These are phyloP conservation scores for Thaumatotibia leucotreta DNA, from an alignment of 1,140 invertebrate species.

Conservation along the genomic window DNA sequence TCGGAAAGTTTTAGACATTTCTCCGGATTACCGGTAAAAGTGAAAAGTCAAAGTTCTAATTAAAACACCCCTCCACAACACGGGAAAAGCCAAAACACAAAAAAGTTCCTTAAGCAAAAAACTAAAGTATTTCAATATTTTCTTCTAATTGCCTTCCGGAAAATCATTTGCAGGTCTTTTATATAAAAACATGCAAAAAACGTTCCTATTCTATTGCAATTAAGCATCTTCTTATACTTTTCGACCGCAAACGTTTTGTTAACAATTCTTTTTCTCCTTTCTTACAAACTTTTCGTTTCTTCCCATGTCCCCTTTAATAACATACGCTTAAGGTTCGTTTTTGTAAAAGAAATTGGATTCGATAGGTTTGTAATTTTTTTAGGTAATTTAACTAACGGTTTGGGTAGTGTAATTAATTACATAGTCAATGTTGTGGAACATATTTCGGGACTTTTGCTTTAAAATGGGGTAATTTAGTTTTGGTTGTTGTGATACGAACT, in stretches of 20 bases:
- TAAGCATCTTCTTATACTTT: background rate
- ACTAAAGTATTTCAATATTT: slow-evolving; percentile 11
- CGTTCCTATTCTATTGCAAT: background rate
- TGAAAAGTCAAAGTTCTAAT: background rate
- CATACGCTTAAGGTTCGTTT: background rate
- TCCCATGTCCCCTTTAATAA: background rate
- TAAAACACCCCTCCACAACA: background rate
- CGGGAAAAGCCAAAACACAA: background rate
- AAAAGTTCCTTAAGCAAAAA: background rate
- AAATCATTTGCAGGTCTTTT: background rate
- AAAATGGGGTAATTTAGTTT: background rate
- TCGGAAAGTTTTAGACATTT: background rate
- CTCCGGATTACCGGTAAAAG: background rate
- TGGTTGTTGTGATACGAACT: background rate
- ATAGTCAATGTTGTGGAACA: slow-evolving; percentile 5
- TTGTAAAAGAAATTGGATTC: background rate
- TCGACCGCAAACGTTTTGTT: background rate
- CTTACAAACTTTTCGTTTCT: background rate
- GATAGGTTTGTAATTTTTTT: background rate
- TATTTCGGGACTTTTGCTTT: background rate
- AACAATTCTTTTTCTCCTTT: background rate
- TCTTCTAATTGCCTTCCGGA: slow-evolving; percentile 2
- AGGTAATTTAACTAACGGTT: slow-evolving; percentile 1
- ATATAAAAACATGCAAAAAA: background rate
- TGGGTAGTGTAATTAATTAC: background rate